Base-by-base conservation (phyloP, 2,113 vertebrate species). In the Rhadina sibilatrix region DNA sequence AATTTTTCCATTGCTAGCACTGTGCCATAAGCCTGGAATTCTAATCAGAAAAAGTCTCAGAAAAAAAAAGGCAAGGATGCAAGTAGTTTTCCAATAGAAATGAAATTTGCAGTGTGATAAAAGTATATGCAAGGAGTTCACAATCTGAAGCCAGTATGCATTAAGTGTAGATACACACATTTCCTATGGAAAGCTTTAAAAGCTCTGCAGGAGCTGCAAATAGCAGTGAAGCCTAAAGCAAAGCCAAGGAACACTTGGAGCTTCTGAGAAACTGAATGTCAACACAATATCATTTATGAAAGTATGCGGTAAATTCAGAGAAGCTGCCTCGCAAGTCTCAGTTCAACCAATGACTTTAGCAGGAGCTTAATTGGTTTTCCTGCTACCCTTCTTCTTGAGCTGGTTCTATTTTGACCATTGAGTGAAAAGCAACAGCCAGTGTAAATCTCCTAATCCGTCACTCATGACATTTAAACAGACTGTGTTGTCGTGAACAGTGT, bases 201-300 rank as follows among this genome's bases (percentile, higher is more conserved):
- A 46, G 42, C 40, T 88, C 85, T 88, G 66, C 76, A 66, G 83
- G 63, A 94, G 82, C 74, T 79, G 60, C 65, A 93, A 95, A 96
- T 42, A 96, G 83, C 60, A 64, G 75, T 4, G 1, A 90, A 71
- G 60, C 50, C 85, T 49, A 93, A 91, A 84, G 81, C 49, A 78
- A 95, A 89, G 96, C 94, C 93, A 96, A 87, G 74, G 92, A 95
- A 96, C 86, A 78, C 83, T 93, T 94, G 77, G 87, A 96, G 91
- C 87, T 87, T 95, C 76, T 87, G 85, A 94, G 85, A 93, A 96
- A 37, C 68, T 52, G 66, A 86, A 89, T 84, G 83, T 96, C 95
- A 94, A 90, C 90, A 93, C 80, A 92, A 1, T 75, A 96, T 86
- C 80, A 82, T 72, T 93, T 87, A 64, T 91, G 65, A 93, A 97